Evolutionary conservation across 2,888 invertebrate genomes (phyloP), one percentile per base, ranked within the genome.

Genomic region (Troides aeacus): DNA sequence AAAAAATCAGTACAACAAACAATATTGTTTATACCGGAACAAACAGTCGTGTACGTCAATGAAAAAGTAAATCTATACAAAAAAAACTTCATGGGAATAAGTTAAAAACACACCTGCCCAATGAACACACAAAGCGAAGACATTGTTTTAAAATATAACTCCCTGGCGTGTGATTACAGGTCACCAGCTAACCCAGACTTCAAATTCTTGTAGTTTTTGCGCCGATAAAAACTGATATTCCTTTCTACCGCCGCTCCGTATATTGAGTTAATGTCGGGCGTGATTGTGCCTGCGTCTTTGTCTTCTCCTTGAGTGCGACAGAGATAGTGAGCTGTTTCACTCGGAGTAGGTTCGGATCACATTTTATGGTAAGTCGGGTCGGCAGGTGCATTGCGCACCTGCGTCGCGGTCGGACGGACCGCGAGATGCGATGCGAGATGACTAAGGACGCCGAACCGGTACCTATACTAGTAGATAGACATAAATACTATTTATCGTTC

Each of bases 161-260:
- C 88, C 83, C 87, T 78, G 74, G 80, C 84, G 84, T 80, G 84
- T 88, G 90, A 91, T 91, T 90, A 88, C 88, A 80, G 81, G 78
- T 77, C 83, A 77, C 81, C 84, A 81, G 84, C 87, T 84, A 86
- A 84, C 88, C 85, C 86, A 85, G 85, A 87, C 87, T 84, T 85
- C 84, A 83, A 89, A 92, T 92, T 88, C 91, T 90, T 77, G 91
- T 89, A 91, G 91, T 91, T 92, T 92, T 92, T 92, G 90, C 92
- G 86, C 77, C 86, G 77, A 86, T 89, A 91, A 92, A 92, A 92
- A 90, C 87, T 89, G 88, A 91, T 90, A 90, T 89, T 89, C 89
- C 89, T 85, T 88, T 85, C 86, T 89, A 80, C 86, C 86, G 86
- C 46, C 86, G 87, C 86, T 88, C 86, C 85, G 87, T 90, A 89